Percentiles rank a stretch among this genome's conserved stretches.
Evolutionary conservation across 2,113 vertebrate genomes (phyloP).

Genomic region (Sula dactylatra): DNA sequence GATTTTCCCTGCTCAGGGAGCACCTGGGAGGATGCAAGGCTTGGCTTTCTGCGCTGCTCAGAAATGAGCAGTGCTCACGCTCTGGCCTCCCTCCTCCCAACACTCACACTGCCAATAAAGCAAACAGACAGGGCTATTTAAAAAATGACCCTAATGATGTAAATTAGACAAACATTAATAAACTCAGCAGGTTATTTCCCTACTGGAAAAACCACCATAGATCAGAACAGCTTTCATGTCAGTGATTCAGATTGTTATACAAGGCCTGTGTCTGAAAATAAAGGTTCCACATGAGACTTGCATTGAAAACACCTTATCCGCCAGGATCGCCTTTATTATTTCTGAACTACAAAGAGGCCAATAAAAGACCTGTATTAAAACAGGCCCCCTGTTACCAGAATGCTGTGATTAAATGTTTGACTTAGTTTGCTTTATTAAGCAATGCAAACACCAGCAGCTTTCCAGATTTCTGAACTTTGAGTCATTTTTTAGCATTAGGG

Average conservation of each 20-base stretch:
- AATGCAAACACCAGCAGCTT: slow-evolving; percentile 34
- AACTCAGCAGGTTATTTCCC: slow-evolving; percentile 63
- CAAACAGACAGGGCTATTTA: slow-evolving; percentile 14
- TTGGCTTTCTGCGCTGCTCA: accelerated
- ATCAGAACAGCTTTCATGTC: slow-evolving; percentile 2
- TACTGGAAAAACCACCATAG: slow-evolving; percentile 27
- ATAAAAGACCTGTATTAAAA: slow-evolving; percentile 58
- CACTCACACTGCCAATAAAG: background rate
- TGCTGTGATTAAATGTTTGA: slow-evolving; percentile 54
- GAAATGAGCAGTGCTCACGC: background rate
- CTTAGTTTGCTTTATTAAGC: slow-evolving; percentile 62
- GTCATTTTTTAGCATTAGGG: background rate
- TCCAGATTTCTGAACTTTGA: slow-evolving; percentile 45
- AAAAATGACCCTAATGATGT: slow-evolving; percentile 48
- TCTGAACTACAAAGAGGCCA: slow-evolving; percentile 50
- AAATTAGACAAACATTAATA: slow-evolving; percentile 70
- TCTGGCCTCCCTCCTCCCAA: background rate
- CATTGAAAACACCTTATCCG: slow-evolving; percentile 25
- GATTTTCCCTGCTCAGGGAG: background rate
- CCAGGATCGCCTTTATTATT: slow-evolving; percentile 32
- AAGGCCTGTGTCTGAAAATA: slow-evolving; percentile 21
- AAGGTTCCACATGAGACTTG: slow-evolving; percentile 31
- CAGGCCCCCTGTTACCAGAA: background rate
- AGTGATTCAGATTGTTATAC: slow-evolving; percentile 36
- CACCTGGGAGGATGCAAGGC: background rate